Evolutionary conservation across 2,888 invertebrate genomes (phyloP).

Genomic region (Xanthia togata): DNA sequence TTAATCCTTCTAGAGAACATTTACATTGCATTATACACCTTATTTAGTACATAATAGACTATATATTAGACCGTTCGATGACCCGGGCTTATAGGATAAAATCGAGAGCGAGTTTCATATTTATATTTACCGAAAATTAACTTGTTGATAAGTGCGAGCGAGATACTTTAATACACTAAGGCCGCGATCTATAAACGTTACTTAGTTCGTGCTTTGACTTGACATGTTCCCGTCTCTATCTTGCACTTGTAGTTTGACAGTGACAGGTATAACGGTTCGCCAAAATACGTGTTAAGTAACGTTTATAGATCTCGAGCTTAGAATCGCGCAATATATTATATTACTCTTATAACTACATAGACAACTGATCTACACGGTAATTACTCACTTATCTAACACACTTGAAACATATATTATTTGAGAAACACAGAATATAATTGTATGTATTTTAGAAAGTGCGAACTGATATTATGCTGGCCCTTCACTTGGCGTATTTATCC

Average conservation of each 20-base stretch:
- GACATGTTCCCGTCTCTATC: no score
- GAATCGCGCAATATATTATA: background rate
- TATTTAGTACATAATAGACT: background rate
- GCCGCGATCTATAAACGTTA: background rate
- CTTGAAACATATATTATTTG: background rate
- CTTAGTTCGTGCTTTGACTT: background rate
- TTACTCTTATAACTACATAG: conserved; percentile 14
- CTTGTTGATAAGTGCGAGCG: background rate
- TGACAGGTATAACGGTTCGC: no score
- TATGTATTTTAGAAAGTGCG: background rate
- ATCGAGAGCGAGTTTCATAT: conserved; percentile 13
- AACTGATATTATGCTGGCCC: background rate
- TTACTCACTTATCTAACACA: conserved; percentile 22
- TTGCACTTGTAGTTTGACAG: no score
- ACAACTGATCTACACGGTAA: conserved; percentile 20
- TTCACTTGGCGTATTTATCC: background rate
- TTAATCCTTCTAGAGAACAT: conserved; percentile 6
- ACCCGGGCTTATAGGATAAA: conserved; percentile 21
- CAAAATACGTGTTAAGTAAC: background rate
- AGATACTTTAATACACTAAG: background rate
- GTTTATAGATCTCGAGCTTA: background rate
- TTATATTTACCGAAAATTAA: conserved; percentile 5
- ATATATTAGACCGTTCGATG: conserved; percentile 22
- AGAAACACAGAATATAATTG: background rate
- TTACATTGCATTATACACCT: conserved; percentile 1